A percentile compares a stretch with the other conserved stretches of the same genome.
These are phyloP conservation scores for Trochalopteron elliotii DNA, from an alignment of 2,113 vertebrate genomes.

Conservation along the genomic window DNA sequence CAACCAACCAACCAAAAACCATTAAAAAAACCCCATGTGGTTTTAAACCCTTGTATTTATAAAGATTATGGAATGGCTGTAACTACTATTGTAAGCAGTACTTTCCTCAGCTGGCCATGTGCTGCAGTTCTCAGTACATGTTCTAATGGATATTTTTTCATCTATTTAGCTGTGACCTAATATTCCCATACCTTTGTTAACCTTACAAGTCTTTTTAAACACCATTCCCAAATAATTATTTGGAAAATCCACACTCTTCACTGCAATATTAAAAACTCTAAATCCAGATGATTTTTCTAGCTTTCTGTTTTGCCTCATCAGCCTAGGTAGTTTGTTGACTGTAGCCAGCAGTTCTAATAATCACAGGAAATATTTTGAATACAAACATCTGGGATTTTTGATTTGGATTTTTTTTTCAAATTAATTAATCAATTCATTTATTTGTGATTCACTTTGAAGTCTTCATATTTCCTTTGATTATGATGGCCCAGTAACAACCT, in stretches of 20 bases:
- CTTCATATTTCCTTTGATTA: conserved; percentile 1
- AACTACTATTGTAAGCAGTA: background rate
- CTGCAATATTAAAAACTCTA: background rate
- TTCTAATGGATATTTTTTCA: background rate
- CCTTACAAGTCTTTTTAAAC: background rate
- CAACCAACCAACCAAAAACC: background rate
- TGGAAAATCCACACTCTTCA: background rate
- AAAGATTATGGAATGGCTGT: background rate
- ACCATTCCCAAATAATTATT: background rate
- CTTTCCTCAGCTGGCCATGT: background rate
- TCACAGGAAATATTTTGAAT: background rate
- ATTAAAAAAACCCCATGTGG: fast-evolving
- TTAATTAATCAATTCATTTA: background rate
- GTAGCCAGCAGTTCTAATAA: background rate
- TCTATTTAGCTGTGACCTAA: background rate
- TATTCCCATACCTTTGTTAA: background rate
- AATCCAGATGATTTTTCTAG: background rate
- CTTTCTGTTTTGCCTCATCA: background rate
- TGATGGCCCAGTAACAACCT: background rate
- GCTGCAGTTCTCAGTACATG: background rate
- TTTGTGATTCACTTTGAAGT: background rate
- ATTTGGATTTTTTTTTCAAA: background rate
- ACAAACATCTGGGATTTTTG: background rate
- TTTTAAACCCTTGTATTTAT: background rate
- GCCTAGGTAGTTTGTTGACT: background rate